Evolutionary conservation across 2,113 vertebrate species (phyloP).

Genomic region (Dryoscopus gambensis): DNA sequence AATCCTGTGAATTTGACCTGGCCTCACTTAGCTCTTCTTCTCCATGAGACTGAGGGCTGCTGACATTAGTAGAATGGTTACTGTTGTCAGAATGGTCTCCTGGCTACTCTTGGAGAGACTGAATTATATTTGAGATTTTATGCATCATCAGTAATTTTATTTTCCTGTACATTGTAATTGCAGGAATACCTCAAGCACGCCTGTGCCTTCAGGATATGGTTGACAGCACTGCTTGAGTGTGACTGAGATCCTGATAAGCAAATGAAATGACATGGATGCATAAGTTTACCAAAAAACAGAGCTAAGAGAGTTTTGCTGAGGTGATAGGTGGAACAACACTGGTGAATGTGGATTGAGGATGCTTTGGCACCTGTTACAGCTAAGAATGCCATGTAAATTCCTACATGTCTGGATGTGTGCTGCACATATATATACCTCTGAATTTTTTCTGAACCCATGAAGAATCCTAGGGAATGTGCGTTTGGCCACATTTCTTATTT

Average conservation of each 20-base stretch:
- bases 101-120: neutral
- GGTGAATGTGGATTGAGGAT: neutral
- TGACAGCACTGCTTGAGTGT: neutral
- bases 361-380: neutral
- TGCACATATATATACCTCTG: neutral
- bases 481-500: neutral
- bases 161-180: neutral
- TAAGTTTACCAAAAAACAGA: neutral
- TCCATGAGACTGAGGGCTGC: neutral
- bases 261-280: neutral
- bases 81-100: neutral
- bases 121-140: neutral
- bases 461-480: rapidly evolving
- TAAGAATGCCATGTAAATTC: neutral
- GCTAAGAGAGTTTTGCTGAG: neutral
- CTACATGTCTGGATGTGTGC: neutral
- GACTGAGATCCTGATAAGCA: neutral
- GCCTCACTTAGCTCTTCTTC: neutral
- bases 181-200: neutral
- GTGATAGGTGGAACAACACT: neutral
- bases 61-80: neutral
- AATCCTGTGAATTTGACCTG: neutral
- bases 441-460: neutral
- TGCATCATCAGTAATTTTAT: neutral
- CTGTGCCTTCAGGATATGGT: neutral